These are phyloP conservation scores for Pygoscelis adeliae DNA, from an alignment of 2,113 vertebrate genomes.

Conservation along the genomic window DNA sequence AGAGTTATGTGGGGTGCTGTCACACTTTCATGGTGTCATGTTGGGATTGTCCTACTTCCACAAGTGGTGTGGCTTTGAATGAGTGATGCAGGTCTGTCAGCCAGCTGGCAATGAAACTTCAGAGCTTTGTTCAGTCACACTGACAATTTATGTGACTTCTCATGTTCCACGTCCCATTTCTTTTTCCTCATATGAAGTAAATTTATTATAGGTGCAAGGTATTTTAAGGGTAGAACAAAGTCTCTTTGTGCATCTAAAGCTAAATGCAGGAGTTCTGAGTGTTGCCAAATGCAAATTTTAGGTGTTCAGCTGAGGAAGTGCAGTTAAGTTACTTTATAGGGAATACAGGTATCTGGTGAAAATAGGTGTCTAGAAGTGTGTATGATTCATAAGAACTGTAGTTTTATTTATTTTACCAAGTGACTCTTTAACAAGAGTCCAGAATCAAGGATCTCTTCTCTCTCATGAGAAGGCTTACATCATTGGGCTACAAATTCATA, in stretches of 20 bases:
- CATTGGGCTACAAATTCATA: neutral
- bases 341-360: neutral
- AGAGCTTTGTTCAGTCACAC: neutral
- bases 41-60: neutral
- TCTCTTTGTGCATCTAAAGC: neutral
- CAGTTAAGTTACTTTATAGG: neutral
- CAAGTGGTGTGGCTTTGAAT: neutral
- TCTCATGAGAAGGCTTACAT: neutral
- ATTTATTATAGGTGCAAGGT: neutral
- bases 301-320: neutral
- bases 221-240: neutral
- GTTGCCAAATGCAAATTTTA: neutral
- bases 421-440: neutral
- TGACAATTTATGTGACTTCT: neutral
- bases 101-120: neutral
- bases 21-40: neutral
- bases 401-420: neutral
- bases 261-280: neutral
- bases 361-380: neutral
- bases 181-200: neutral
- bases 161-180: neutral
- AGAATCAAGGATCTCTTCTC: neutral
- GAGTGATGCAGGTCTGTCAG: neutral
- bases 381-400: neutral
- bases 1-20: neutral